Evolutionary conservation across 1,140 invertebrate genomes (phyloP).

Genomic region (Protaetia brevitarsis): DNA sequence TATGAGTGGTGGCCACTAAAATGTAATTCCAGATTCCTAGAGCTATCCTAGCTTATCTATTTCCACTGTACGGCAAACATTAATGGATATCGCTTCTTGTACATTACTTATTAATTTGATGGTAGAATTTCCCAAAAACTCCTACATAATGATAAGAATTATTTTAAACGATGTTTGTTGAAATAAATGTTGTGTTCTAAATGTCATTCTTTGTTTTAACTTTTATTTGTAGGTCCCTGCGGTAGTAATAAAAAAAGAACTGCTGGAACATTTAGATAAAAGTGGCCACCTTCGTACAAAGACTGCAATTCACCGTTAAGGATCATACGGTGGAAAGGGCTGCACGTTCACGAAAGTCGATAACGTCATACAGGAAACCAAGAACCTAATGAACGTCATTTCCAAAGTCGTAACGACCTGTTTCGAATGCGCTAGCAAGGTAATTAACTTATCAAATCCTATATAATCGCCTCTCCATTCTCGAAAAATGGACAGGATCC

Average conservation of each 20-base stretch:
- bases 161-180: too few species aligned
- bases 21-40: too few species aligned
- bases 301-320: conserved; percentile 96
- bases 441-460: too few species aligned
- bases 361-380: conserved; percentile 97
- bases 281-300: conserved; percentile 96
- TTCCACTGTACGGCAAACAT: too few species aligned
- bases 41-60: too few species aligned
- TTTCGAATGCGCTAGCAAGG: conserved; percentile 98
- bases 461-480: too few species aligned
- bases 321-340: conserved; percentile 97
- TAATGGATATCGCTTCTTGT: too few species aligned
- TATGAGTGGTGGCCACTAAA: too few species aligned
- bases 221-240: conserved; percentile 77
- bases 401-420: conserved; percentile 99
- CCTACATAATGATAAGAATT: too few species aligned
- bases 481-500: too few species aligned
- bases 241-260: conserved; percentile 93
- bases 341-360: conserved; percentile 99
- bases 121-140: too few species aligned
- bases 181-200: not conserved
- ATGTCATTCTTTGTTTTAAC: not conserved
- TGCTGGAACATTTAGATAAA: conserved; percentile 91
- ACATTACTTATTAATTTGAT: too few species aligned
- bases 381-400: conserved; percentile 98